phyloP scores from a whole-genome alignment of 2,888 invertebrate genomes.

The Pandemis corylana region DNA sequence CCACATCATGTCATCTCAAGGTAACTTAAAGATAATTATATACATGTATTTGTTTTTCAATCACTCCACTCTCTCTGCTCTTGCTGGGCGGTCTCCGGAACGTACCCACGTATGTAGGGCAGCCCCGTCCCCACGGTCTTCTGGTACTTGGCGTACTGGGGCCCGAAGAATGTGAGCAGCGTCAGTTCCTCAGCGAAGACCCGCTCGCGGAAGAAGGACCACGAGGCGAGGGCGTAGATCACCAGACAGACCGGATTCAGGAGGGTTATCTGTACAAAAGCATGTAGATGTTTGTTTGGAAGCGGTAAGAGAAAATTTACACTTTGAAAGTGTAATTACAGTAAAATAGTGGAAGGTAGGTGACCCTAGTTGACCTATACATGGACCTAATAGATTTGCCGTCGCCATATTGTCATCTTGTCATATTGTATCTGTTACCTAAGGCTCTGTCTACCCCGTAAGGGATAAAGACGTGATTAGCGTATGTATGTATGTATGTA shows the following conservation, averaged over 20 bases:
- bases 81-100: constrained; percentile 49
- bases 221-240: constrained; percentile 92
- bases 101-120: constrained; percentile 93
- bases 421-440: no score
- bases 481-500: no score
- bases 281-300: constrained; percentile 43
- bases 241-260: constrained; percentile 95
- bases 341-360: no score
- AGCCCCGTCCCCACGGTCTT: constrained; percentile 92
- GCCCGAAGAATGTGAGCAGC: constrained; percentile 95
- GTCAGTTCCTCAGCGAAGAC: constrained; percentile 95
- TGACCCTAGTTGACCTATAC: no score
- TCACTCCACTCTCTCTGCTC: constrained; percentile 55
- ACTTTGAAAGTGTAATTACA: no score
- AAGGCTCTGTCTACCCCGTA: no score
- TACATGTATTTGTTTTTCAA: constrained; percentile 40
- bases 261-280: constrained; percentile 87
- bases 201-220: constrained; percentile 96
- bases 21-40: no score
- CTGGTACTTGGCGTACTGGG: constrained; percentile 94
- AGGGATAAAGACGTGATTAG: no score
- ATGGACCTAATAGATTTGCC: no score
- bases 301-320: no score
- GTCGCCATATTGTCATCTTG: no score
- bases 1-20: no score